Conservation (phyloP, 2,113 vertebrate genomes). For the Lepisosteus oculatus region DNA sequence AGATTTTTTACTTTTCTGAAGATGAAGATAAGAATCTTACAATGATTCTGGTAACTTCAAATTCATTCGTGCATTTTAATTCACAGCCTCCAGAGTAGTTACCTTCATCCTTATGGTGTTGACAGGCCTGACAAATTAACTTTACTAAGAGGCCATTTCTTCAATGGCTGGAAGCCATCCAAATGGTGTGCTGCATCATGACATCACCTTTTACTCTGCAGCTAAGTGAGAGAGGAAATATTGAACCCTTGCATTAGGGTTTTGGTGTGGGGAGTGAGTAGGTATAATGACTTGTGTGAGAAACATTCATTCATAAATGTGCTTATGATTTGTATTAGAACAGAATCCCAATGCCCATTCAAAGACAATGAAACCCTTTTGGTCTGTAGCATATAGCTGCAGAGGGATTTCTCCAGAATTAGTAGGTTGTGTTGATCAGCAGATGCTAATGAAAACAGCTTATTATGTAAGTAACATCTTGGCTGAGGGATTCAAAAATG, state of each 20-base stretch:
- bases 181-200: slow-evolving; percentile 22
- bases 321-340: neutral
- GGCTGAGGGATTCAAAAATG: too few relatives aligned
- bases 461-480: too few relatives aligned
- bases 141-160: neutral
- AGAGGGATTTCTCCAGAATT: too few relatives aligned
- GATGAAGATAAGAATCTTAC: too few relatives aligned
- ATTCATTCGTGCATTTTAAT: too few relatives aligned
- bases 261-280: neutral
- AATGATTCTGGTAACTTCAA: too few relatives aligned
- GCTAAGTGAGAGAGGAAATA: neutral
- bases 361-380: neutral
- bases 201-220: slow-evolving; percentile 14
- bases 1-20: too few relatives aligned
- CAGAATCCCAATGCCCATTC: neutral
- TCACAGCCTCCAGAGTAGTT: neutral
- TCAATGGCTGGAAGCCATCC: slow-evolving; percentile 15
- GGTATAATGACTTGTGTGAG: neutral
- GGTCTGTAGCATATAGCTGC: too few relatives aligned
- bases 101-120: neutral
- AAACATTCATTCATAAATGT: neutral
- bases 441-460: too few relatives aligned
- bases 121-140: slow-evolving; percentile 3
- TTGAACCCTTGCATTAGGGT: neutral
- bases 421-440: too few relatives aligned